These are phyloP conservation scores for Paramormyrops hopkinsi DNA, from an alignment of 2,797 vertebrate species.

Conservation along the genomic window DNA sequence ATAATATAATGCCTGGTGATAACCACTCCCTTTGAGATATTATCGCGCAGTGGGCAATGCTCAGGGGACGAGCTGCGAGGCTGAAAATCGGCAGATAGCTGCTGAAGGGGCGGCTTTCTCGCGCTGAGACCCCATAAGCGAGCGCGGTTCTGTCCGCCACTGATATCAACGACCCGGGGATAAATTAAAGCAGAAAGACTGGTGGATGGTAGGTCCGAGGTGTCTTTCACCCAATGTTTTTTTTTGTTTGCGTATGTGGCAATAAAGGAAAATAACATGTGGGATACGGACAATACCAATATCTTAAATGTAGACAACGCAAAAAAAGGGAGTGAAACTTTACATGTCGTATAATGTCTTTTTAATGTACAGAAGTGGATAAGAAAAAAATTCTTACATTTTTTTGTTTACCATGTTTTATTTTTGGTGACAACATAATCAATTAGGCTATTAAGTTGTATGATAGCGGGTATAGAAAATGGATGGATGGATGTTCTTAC, in stretches of 20 bases:
- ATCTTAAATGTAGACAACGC: background rate
- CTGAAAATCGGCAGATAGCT: conserved; percentile 60
- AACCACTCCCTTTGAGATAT: conserved; percentile 71
- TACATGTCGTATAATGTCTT: background rate
- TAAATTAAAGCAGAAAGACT: conserved; percentile 42
- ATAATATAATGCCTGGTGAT: conserved; percentile 71
- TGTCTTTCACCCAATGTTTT: conserved; percentile 24
- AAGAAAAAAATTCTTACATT: background rate
- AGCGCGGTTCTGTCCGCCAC: conserved; percentile 41
- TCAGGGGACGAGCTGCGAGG: conserved; percentile 58
- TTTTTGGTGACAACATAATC: background rate
- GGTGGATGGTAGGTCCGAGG: conserved; percentile 15
- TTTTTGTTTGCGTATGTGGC: background rate
- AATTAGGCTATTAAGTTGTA: background rate
- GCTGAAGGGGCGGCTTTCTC: conserved; percentile 44
- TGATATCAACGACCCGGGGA: conserved; percentile 49
- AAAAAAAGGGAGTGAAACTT: background rate
- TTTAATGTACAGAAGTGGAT: background rate
- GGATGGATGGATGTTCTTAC: background rate
- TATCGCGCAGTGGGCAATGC: conserved; percentile 63
- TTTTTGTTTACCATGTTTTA: background rate
- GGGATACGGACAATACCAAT: background rate
- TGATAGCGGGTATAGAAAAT: background rate
- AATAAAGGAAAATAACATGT: background rate
- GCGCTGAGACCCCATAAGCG: conserved; percentile 49